phyloP scores from a whole-genome alignment of 1,140 invertebrate species.

The Calliphora vicina region DNA sequence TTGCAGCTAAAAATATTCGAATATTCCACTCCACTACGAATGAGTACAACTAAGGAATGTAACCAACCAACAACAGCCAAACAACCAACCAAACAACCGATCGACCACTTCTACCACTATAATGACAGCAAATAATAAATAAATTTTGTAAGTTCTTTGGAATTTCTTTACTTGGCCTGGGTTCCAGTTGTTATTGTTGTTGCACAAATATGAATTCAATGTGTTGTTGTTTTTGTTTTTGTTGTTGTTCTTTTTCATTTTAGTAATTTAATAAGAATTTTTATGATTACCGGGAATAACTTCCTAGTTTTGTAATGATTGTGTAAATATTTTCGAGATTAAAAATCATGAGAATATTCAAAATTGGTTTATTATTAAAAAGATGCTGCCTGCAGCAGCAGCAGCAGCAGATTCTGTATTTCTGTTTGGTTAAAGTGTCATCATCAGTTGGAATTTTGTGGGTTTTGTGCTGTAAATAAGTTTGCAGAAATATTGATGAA shows the following conservation, averaged over 20 bases:
- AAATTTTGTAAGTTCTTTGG: slow-evolving; percentile 27
- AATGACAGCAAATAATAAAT: slow-evolving; percentile 18
- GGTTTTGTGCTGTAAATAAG: too few relatives aligned
- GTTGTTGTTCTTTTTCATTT: background rate
- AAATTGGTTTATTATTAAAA: background rate
- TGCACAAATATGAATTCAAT: background rate
- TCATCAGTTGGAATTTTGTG: background rate
- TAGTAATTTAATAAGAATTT: slow-evolving; percentile 34
- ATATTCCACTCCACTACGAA: background rate
- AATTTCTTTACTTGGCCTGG: slow-evolving; percentile 5
- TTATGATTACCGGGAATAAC: slow-evolving; percentile 34
- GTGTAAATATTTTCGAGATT: slow-evolving; percentile 4
- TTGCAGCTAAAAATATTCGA: background rate
- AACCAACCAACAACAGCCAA: background rate
- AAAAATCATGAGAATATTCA: slow-evolving; percentile 10
- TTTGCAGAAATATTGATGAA: background rate
- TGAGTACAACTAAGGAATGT: background rate
- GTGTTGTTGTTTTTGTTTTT: too few relatives aligned
- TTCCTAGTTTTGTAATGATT: slow-evolving; percentile 17
- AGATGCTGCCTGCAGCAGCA: background rate
- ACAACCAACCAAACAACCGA: background rate
- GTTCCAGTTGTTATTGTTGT: background rate
- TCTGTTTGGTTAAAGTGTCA: background rate
- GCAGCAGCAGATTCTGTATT: too few relatives aligned
- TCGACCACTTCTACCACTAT: background rate